Evolutionary conservation across 1,140 invertebrate species (phyloP).

Genomic region (Dinoponera quadriceps): DNA sequence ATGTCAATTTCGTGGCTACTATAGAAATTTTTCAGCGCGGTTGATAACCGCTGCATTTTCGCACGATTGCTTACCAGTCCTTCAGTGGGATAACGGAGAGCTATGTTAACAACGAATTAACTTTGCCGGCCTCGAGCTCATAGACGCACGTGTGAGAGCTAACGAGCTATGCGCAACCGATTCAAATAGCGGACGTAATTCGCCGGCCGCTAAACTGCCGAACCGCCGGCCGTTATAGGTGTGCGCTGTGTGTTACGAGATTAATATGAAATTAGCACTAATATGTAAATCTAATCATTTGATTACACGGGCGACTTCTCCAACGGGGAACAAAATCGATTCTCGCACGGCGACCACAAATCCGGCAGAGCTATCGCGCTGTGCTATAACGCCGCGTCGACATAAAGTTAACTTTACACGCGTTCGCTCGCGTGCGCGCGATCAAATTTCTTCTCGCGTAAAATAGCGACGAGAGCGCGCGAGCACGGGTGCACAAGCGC

Average conservation of each 20-base stretch:
- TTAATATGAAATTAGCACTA: constrained; percentile 58
- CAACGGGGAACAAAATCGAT: constrained; percentile 55
- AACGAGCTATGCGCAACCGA: constrained; percentile 48
- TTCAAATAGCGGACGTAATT: constrained; percentile 52
- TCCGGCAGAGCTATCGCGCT: background rate
- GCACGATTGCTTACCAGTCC: background rate
- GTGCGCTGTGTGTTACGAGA: constrained; percentile 12
- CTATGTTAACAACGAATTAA: constrained; percentile 45
- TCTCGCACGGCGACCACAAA: constrained; percentile 4
- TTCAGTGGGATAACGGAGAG: constrained; percentile 3
- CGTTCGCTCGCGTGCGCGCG: constrained; percentile 20
- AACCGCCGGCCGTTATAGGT: background rate
- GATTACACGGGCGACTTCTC: constrained; percentile 50
- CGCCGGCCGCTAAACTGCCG: constrained; percentile 24
- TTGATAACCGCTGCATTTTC: background rate
- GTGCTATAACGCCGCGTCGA: constrained; percentile 5
- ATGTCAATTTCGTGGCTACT: background rate
- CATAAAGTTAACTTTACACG: constrained; percentile 50
- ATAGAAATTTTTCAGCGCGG: constrained; percentile 21
- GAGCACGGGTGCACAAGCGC: too few relatives aligned
- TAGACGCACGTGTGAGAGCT: constrained; percentile 12
- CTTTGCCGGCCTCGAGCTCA: constrained; percentile 14
- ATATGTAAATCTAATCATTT: constrained; percentile 53
- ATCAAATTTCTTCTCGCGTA: constrained; percentile 45
- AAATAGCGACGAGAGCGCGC: constrained; percentile 27